Evolutionary conservation across 2,888 invertebrate genomes (phyloP).

Genomic region (Tubulanus polymorphus): DNA sequence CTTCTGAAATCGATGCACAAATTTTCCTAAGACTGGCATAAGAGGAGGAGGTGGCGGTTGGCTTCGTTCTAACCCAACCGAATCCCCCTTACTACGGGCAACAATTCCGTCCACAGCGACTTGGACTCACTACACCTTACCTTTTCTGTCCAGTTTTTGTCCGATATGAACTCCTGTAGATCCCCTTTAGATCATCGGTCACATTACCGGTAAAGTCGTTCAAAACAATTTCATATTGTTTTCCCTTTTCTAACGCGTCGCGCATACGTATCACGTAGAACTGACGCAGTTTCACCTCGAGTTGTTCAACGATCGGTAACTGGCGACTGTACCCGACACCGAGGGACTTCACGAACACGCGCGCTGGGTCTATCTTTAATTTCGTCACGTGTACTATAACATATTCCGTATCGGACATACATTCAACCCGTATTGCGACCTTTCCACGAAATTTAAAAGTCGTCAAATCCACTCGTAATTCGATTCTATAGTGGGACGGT

Average conservation of each 20-base stretch:
- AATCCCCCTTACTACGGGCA: no score
- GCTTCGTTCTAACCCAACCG: no score
- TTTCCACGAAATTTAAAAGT: constrained; percentile 25
- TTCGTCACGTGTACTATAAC: constrained; percentile 28
- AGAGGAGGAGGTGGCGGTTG: no score
- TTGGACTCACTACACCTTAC: no score
- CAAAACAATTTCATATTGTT: background rate
- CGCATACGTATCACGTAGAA: constrained; percentile 29
- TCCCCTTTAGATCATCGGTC: background rate
- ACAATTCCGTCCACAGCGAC: no score
- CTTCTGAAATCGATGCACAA: no score
- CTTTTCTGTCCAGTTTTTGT: background rate
- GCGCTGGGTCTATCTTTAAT: background rate
- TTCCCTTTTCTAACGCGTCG: constrained; percentile 15
- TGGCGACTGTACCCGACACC: background rate
- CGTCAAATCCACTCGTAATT: constrained; percentile 26
- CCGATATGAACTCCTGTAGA: background rate
- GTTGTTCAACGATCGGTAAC: constrained; percentile 22
- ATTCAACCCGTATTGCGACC: constrained; percentile 27
- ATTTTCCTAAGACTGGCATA: no score
- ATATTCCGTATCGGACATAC: constrained; percentile 23
- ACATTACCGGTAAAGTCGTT: background rate
- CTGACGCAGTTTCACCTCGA: constrained; percentile 23
- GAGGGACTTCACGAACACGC: background rate
- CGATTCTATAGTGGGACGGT: constrained; percentile 31